Evolutionary conservation across 2,113 vertebrate species (phyloP), one percentile per base, ranked within the genome.

Genomic region (Cryptotis parvus): DNA sequence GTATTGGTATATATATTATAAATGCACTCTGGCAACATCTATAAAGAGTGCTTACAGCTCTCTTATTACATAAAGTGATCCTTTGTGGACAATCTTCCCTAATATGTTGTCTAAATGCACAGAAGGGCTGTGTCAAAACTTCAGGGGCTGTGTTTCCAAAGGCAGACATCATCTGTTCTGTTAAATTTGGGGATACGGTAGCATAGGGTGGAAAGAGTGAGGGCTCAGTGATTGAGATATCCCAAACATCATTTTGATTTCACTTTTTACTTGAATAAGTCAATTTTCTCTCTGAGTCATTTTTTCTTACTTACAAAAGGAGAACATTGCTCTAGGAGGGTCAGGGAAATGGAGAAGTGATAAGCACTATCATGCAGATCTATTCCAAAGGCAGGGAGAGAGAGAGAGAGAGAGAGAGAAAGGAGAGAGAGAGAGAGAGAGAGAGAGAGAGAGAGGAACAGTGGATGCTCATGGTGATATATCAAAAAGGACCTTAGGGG

Each of bases 251-350:
- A 22, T 33, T 68, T 35, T 12, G 55, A 65, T 29, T 72, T n/a
- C 76, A 61, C 29, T 16, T 39, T 31, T 76, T 22, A 31, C 16
- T 6, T 26, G 16, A 12, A 63, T 29, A 15, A 61, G 69, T 43
- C 58, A 11, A 0, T 41, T 72, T 45, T 16, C 16, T n/a, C 15
- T 41, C 18, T 11, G 37, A 58, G 79, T 49, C 35, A 75, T 14
- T 41, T 66, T 55, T 85, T 27, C 41, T 83, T 24, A 26, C 9
- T 41, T 5, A 11, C 11, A 33, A 26, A 68, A 55, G 49, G 35
- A 27, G 16, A 52, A n/a, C 26, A 6, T 4, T 0, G 6, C 18
- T 9, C 27, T 26, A 41, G 31, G 11, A 0, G 29, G 24, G 41
- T 22, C 16, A 15, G 65, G 43, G 4, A 63, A 29, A 39, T 39